phyloP scores from a whole-genome alignment of 2,888 invertebrate species.

The Amblyjoppa proteus region DNA sequence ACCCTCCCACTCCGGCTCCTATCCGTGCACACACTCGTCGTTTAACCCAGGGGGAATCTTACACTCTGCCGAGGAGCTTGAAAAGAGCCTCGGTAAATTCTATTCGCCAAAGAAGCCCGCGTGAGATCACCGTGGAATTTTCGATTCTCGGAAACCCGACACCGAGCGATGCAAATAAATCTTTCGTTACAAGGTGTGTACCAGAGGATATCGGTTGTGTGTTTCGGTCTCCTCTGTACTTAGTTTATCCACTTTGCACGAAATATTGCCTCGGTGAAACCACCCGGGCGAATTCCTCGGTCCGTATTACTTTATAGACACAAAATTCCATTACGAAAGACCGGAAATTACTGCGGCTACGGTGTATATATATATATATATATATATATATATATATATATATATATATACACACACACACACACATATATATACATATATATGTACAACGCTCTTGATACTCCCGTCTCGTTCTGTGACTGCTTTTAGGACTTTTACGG shows the following conservation, averaged over 20 bases:
- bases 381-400: not conserved
- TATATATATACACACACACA: too few species aligned
- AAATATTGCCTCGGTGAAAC: constrained; percentile 2
- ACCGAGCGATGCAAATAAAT: not conserved
- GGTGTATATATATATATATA: not conserved
- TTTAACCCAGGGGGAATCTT: constrained; percentile 36
- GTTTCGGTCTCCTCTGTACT: not conserved
- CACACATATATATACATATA: not conserved
- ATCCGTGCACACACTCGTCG: constrained; percentile 21
- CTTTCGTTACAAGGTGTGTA: not conserved
- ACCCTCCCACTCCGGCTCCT: constrained; percentile 1
- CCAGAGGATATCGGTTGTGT: not conserved
- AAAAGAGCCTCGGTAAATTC: constrained; percentile 20
- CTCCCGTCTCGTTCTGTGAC: constrained; percentile 27
- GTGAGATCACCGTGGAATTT: constrained; percentile 34
- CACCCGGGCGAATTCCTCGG: constrained; percentile 17
- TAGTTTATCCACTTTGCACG: not conserved
- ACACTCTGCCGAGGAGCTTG: constrained; percentile 4
- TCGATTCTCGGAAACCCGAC: constrained; percentile 8
- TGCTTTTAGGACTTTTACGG: constrained; percentile 22
- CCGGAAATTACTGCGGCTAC: constrained; percentile 48
- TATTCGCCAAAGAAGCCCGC: not conserved
- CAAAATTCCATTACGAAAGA: constrained; percentile 43
- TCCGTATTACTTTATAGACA: constrained; percentile 30
- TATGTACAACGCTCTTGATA: not conserved